Evolutionary conservation across 2,888 invertebrate genomes (phyloP).

Genomic region (Chydorus sphaericus): DNA sequence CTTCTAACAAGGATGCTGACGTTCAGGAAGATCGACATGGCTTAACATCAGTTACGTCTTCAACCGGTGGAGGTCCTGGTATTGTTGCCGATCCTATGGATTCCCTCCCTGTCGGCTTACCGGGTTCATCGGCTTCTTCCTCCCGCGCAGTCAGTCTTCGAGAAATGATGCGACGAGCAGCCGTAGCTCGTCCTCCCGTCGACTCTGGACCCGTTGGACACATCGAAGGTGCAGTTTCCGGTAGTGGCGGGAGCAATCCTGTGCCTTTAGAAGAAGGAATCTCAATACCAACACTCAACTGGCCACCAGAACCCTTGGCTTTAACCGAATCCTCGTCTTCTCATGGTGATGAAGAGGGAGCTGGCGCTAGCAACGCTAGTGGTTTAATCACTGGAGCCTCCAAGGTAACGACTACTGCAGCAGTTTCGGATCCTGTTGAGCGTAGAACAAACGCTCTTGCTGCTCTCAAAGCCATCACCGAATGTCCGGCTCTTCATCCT

Average conservation of each 20-base stretch:
- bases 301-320: constrained; percentile 71
- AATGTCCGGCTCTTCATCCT: constrained; percentile 58
- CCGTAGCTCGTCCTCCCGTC: constrained; percentile 24
- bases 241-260: constrained; percentile 4
- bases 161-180: constrained; percentile 50
- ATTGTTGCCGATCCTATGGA: constrained; percentile 14
- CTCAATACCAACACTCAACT: constrained; percentile 52
- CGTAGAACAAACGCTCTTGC: constrained; percentile 69
- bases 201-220: constrained; percentile 8
- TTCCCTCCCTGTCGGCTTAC: constrained; percentile 24
- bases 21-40: constrained; percentile 28
- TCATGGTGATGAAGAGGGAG: constrained; percentile 16
- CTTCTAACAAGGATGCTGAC: constrained; percentile 78
- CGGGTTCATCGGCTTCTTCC: no score
- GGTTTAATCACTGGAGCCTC: constrained; percentile 26
- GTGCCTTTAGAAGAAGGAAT: constrained; percentile 38
- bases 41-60: neutral
- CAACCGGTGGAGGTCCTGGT: no score
- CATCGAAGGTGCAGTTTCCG: neutral
- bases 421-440: constrained; percentile 48
- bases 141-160: constrained; percentile 40
- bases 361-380: constrained; percentile 4
- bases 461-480: constrained; percentile 65
- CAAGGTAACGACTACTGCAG: constrained; percentile 19
- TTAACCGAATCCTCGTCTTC: constrained; percentile 13